Base-by-base conservation (phyloP, 2,113 vertebrate species). In the Telmatochromis sp. region DNA sequence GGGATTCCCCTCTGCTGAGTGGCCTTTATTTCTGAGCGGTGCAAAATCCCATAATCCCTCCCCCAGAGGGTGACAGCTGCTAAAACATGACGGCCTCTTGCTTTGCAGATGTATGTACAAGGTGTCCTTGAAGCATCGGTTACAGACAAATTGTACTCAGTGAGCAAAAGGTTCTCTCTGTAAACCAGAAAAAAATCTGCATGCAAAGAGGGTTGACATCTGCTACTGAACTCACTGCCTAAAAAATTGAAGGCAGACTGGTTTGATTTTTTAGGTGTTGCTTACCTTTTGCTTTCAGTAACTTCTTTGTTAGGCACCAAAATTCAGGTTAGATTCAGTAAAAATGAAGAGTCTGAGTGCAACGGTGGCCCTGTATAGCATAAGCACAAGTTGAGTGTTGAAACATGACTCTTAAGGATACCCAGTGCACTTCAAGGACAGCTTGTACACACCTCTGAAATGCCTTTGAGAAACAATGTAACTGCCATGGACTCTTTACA, bases 1-100 rank as follows among this genome's bases (percentile, higher is more conserved):
- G 70, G 70, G 42, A 75, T 19, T 75, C 70, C 70, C 40, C 70
- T 75, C 70, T 75, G 70, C 23, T 75, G 42, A 75, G 42, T 47
- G 70, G 70, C 40, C 40, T 75, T 12, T 47, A 45, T 47, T 75
- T 47, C 21, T 28, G 40, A 47, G 14, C 7, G 70, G 42, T 47
- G 0, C 23, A 28, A 75, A 75, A 75, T 1, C 9, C 42, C 42
- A 75, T 75, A 75, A 75, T 75, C 70, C 70, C 70, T 47, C 14
- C 6, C 45, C 26, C 10, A 47, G 73, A 78, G 15, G 42, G 26
- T 78, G 26, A 51, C 45, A 78, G 45, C 26, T 49, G 45, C 45
- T 78, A 51, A 26, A 51, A 13, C 45, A 19, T 6, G 17, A 78
- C 1, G 0, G 3, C 26, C 10, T 7, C 17, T 78, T 2, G 45